A percentile compares a stretch with the other conserved stretches of the same genome.
These are phyloP conservation scores for Anoplopoma fimbria DNA, from an alignment of 2,113 vertebrate genomes.

Conservation along the genomic window DNA sequence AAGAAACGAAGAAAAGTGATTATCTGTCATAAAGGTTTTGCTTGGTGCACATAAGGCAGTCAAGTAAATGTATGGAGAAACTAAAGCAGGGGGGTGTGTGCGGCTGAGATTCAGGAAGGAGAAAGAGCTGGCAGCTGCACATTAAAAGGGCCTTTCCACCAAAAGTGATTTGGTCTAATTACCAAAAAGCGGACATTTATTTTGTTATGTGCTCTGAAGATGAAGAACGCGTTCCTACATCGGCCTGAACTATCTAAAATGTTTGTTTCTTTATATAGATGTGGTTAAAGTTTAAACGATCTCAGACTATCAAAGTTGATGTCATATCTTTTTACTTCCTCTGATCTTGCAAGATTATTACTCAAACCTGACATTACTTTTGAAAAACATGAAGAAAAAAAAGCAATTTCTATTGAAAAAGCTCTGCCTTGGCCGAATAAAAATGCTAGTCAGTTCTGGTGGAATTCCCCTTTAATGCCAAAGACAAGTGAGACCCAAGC, in stretches of 20 bases:
- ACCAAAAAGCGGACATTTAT: neutral
- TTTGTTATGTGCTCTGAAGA: conserved; percentile 10
- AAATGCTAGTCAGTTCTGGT: conserved; percentile 61
- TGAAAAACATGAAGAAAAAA: conserved; percentile 2
- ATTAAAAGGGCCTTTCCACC: conserved; percentile 57
- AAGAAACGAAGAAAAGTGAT: conserved; percentile 29
- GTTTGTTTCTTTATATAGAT: neutral
- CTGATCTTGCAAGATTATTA: neutral
- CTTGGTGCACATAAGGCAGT: conserved; percentile 69
- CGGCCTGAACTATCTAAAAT: neutral
- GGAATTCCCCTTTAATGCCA: conserved; percentile 75
- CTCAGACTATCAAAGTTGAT: neutral
- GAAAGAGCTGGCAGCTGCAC: conserved; percentile 24
- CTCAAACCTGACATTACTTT: conserved; percentile 5
- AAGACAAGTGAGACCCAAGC: conserved; percentile 68
- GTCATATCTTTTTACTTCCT: neutral
- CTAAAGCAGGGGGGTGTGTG: conserved; percentile 14
- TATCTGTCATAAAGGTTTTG: conserved; percentile 62
- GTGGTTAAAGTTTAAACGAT: neutral
- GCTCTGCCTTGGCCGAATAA: conserved; percentile 37
- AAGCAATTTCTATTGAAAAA: neutral
- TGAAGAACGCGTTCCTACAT: neutral
- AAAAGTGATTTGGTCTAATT: conserved; percentile 20
- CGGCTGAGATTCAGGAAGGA: conserved; percentile 4
- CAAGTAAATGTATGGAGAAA: conserved; percentile 48